Evolutionary conservation across 1,140 invertebrate genomes (phyloP).

Genomic region (Drosophila jambulina): DNA sequence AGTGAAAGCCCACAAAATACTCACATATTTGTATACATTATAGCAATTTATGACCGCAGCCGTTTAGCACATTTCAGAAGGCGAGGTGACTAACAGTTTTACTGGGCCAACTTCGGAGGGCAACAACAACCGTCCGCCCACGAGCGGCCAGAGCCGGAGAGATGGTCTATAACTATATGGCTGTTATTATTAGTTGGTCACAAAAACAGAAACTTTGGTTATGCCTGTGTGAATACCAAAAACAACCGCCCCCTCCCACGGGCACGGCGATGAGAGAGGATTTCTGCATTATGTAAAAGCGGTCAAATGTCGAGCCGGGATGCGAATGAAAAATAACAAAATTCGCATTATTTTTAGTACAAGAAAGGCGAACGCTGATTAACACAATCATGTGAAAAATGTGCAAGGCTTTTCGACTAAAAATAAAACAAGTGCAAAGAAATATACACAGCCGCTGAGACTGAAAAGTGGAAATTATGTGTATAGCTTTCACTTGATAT

Average conservation of each 20-base stretch:
- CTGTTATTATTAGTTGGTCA: slow-evolving; percentile 44
- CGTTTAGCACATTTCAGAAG: slow-evolving; percentile 64
- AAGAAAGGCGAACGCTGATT: slow-evolving; percentile 58
- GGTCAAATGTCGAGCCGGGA: slow-evolving; percentile 50
- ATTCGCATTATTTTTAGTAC: slow-evolving; percentile 54
- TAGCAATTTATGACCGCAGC: slow-evolving; percentile 66
- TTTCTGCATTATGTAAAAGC: slow-evolving; percentile 57
- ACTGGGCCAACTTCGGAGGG: slow-evolving; percentile 21
- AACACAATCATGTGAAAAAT: slow-evolving; percentile 79
- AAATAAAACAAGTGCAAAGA: slow-evolving; percentile 62
- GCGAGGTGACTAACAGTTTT: slow-evolving; percentile 27
- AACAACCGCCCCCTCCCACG: slow-evolving; percentile 23
- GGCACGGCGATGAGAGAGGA: neutral
- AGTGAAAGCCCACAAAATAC: slow-evolving; percentile 70
- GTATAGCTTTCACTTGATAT: slow-evolving; percentile 75
- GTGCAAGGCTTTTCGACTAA: slow-evolving; percentile 61
- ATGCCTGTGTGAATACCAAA: slow-evolving; percentile 33
- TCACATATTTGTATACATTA: slow-evolving; percentile 49
- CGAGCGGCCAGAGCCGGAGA: slow-evolving; percentile 1
- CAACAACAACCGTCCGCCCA: slow-evolving; percentile 40
- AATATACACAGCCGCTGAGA: slow-evolving; percentile 5
- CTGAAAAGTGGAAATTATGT: slow-evolving; percentile 64
- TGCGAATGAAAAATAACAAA: slow-evolving; percentile 29
- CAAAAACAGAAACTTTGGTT: slow-evolving; percentile 29
- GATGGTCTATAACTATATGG: slow-evolving; percentile 10